These are phyloP conservation scores for Ia io DNA, from an alignment of 2,113 vertebrate genomes.

Conservation along the genomic window DNA sequence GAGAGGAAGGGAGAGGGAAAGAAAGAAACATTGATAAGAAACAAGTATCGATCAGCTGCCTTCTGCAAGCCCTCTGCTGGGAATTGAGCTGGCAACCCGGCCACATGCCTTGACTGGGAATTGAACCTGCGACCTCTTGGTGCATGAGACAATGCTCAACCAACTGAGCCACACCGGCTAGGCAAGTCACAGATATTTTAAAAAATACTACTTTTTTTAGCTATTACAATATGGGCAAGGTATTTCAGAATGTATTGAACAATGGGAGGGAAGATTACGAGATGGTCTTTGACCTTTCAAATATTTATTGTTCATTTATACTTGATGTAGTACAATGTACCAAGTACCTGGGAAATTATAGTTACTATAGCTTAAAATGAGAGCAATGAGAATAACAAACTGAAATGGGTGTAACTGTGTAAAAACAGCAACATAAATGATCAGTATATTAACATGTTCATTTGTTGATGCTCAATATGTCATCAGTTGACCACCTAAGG, in stretches of 20 bases:
- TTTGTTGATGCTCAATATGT: not conserved
- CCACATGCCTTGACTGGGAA: too few relatives aligned
- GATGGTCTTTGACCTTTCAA: not conserved
- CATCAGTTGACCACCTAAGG: not conserved
- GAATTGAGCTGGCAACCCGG: too few relatives aligned
- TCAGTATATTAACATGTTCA: constrained; percentile 19
- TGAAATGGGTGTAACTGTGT: not conserved
- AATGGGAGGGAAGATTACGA: not conserved
- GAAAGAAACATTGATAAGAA: too few relatives aligned
- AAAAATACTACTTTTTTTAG: not conserved
- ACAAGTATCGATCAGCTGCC: too few relatives aligned
- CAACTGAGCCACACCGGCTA: too few relatives aligned
- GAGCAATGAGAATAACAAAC: not conserved
- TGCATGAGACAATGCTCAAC: too few relatives aligned
- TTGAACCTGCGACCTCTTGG: too few relatives aligned
- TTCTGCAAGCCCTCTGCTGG: too few relatives aligned
- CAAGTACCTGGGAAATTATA: not conserved
- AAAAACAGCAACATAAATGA: constrained; percentile 1
- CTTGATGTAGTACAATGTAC: not conserved
- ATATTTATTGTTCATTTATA: not conserved
- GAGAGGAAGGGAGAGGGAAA: too few relatives aligned
- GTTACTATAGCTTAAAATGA: not conserved
- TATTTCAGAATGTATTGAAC: not conserved
- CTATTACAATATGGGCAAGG: not conserved
- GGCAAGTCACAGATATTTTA: not conserved